Percentiles rank a stretch among this genome's conserved stretches.
Conservation (phyloP, 2,113 vertebrate genomes). For the Conger conger region DNA sequence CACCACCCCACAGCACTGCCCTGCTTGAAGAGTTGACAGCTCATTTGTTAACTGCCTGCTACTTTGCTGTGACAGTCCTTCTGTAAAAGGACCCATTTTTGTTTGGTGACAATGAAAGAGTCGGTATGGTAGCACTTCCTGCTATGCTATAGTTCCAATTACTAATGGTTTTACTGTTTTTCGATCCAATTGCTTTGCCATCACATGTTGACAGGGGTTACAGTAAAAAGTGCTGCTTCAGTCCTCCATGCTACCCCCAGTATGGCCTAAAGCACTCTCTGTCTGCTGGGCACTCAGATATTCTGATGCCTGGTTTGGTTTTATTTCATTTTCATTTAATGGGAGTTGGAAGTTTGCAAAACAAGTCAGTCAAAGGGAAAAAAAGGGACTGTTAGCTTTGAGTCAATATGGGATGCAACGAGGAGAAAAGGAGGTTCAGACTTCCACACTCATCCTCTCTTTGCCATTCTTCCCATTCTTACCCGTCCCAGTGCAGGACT, state of each 20-base stretch:
- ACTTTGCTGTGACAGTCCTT: background rate
- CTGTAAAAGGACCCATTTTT: background rate
- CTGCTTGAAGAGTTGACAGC: slow-evolving; percentile 13
- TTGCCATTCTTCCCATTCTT: slow-evolving; percentile 20
- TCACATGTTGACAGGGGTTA: background rate
- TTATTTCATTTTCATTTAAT: background rate
- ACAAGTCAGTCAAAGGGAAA: slow-evolving; percentile 29
- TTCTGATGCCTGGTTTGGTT: background rate
- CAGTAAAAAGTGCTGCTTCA: background rate
- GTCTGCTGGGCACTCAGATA: too few relatives aligned
- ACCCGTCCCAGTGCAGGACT: background rate
- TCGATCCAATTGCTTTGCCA: background rate
- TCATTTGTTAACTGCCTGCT: slow-evolving; percentile 10
- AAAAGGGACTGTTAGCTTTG: slow-evolving; percentile 16
- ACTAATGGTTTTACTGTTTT: background rate
- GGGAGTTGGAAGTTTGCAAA: slow-evolving; percentile 27
- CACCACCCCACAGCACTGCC: background rate
- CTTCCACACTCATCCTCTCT: slow-evolving; percentile 22
- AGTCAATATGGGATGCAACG: slow-evolving; percentile 10
- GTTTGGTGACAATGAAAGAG: background rate
- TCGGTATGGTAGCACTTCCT: background rate
- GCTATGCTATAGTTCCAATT: background rate
- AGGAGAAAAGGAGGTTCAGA: slow-evolving; percentile 2
- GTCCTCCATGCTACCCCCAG: background rate
- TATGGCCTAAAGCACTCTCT: background rate